Evolutionary conservation across 2,113 vertebrate genomes (phyloP).

Genomic region (Apeltes quadracus): DNA sequence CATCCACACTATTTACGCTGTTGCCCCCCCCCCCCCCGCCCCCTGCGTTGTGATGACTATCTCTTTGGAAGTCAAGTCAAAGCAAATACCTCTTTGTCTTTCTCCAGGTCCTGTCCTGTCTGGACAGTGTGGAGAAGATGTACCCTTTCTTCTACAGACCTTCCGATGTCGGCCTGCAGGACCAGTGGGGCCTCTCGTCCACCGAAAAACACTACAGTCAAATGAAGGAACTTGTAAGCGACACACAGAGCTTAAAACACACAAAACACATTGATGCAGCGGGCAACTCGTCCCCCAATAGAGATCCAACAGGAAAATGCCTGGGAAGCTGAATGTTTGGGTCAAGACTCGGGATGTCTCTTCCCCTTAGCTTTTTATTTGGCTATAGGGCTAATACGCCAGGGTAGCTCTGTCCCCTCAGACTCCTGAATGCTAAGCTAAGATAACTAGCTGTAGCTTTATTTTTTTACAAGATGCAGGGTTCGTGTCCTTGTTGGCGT

Average conservation of each 20-base stretch:
- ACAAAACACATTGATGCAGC: background rate
- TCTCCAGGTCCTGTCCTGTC: constrained; percentile 83
- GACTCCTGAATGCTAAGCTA: background rate
- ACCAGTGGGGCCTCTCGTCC: constrained; percentile 79
- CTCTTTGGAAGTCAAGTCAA: background rate
- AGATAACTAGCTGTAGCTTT: too few species aligned
- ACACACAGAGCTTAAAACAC: background rate
- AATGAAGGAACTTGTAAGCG: constrained; percentile 79
- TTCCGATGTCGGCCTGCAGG: constrained; percentile 68
- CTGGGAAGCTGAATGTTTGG: constrained; percentile 30
- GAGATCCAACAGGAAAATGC: constrained; percentile 53
- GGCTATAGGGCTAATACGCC: background rate
- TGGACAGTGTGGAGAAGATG: constrained; percentile 84
- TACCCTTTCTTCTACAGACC: constrained; percentile 92
- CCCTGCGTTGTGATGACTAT: background rate
- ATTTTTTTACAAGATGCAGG: too few species aligned
- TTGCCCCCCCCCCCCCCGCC: background rate
- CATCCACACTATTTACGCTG: background rate
- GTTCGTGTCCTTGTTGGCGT: too few species aligned
- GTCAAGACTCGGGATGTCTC: constrained; percentile 63
- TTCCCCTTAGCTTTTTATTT: constrained; percentile 56
- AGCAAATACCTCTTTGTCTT: background rate
- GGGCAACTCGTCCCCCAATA: constrained; percentile 10
- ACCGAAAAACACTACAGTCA: constrained; percentile 75
- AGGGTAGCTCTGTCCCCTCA: background rate